A percentile compares a stretch with the other conserved stretches of the same genome.
Evolutionary conservation across 2,888 invertebrate species (phyloP).

Genomic region (Marasmarcha lunaedactyla): DNA sequence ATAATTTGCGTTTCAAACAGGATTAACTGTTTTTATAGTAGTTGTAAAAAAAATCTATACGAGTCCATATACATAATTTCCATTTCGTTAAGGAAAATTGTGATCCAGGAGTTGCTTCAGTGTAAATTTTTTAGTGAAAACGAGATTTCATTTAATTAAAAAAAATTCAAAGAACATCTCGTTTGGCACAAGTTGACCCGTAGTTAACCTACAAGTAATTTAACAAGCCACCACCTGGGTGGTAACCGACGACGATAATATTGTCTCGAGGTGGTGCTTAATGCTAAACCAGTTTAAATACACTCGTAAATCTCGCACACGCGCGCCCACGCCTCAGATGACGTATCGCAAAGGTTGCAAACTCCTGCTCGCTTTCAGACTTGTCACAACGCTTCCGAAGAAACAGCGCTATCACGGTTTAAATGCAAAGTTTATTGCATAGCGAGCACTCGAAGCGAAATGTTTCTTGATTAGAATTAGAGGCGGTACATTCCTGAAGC

Average conservation of each 20-base stretch:
- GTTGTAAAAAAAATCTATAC: too few relatives aligned
- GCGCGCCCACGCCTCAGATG: conserved; percentile 50
- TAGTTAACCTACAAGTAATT: neutral
- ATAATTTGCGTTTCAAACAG: too few relatives aligned
- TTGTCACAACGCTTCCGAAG: conserved; percentile 4
- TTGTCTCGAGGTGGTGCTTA: conserved; percentile 58
- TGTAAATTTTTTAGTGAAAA: too few relatives aligned
- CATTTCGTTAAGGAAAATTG: too few relatives aligned
- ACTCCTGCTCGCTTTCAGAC: neutral
- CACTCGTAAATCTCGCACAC: conserved; percentile 58
- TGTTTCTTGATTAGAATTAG: conserved; percentile 49
- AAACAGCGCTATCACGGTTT: conserved; percentile 16
- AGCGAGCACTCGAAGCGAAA: conserved; percentile 21
- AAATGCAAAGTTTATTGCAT: conserved; percentile 34
- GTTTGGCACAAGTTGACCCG: neutral
- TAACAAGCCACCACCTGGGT: conserved; percentile 41
- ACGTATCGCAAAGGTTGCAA: conserved; percentile 16
- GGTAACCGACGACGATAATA: conserved; percentile 49
- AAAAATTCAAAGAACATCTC: neutral
- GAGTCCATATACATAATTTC: too few relatives aligned
- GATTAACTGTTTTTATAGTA: too few relatives aligned
- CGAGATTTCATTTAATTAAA: neutral
- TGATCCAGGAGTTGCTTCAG: too few relatives aligned
- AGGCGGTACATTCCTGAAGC: conserved; percentile 53
- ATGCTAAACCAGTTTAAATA: conserved; percentile 65